Percentiles rank a stretch among this genome's conserved stretches.
These are phyloP conservation scores for Crossoptilon crossoptilon DNA, from an alignment of 2,797 vertebrate genomes.

Conservation along the genomic window DNA sequence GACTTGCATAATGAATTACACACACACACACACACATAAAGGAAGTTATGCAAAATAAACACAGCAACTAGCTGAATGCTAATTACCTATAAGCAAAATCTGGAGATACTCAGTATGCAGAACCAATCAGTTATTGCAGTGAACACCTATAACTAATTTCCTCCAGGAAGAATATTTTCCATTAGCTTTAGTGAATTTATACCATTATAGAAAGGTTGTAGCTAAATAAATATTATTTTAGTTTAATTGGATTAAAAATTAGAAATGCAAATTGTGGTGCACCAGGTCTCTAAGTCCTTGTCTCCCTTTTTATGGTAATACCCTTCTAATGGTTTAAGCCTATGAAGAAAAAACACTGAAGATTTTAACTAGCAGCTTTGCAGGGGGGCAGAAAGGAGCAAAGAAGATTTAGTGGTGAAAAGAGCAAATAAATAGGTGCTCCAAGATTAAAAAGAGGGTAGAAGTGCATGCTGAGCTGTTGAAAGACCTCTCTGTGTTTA, in stretches of 20 bases:
- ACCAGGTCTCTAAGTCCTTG: conserved; percentile 73
- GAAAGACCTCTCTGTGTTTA: conserved; percentile 89
- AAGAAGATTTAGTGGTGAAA: conserved; percentile 92
- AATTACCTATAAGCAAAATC: conserved; percentile 63
- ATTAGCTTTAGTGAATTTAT: conserved; percentile 70
- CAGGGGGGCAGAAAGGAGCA: conserved; percentile 87
- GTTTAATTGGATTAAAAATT: conserved; percentile 84
- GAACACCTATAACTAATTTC: conserved; percentile 71
- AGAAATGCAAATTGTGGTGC: conserved; percentile 83
- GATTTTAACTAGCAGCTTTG: conserved; percentile 87
- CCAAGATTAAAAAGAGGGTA: conserved; percentile 93
- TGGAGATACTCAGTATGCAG: conserved; percentile 58
- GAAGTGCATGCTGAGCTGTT: conserved; percentile 89
- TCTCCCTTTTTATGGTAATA: conserved; percentile 86
- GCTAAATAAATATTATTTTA: conserved; percentile 83
- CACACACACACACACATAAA: neutral
- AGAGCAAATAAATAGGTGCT: conserved; percentile 98
- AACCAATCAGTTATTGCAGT: conserved; percentile 64
- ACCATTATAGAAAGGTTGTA: conserved; percentile 66
- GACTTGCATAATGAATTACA: conserved; percentile 49
- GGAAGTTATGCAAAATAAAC: conserved; percentile 73
- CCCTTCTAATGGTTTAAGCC: conserved; percentile 88
- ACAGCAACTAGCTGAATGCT: conserved; percentile 51
- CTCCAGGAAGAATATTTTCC: conserved; percentile 63
- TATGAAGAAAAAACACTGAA: conserved; percentile 84